phyloP scores from a whole-genome alignment of 2,888 invertebrate genomes.

The Cecidostiba fungosa region DNA sequence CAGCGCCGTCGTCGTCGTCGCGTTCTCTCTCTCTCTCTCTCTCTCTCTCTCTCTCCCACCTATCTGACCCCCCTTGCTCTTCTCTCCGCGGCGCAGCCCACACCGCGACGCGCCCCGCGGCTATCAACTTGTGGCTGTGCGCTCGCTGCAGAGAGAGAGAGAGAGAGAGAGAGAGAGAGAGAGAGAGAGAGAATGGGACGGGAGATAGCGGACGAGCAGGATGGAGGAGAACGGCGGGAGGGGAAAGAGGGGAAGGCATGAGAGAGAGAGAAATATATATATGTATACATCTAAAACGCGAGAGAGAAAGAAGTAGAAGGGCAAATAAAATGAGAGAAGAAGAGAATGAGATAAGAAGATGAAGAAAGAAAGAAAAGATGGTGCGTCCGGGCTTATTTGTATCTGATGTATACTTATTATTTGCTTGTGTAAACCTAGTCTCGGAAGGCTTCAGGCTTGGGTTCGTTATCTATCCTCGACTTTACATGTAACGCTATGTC shows the following conservation, averaged over 20 bases:
- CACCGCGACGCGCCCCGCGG: conserved; percentile 71
- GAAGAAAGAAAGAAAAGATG: conserved; percentile 9
- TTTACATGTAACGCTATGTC: background rate
- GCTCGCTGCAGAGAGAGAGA: conserved; percentile 69
- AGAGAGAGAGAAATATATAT: background rate
- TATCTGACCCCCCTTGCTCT: conserved; percentile 31
- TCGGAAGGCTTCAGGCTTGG: background rate
- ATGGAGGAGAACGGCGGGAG: conserved; percentile 13
- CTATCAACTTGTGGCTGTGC: conserved; percentile 72
- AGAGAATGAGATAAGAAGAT: conserved; percentile 23
- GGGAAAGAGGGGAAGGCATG: background rate
- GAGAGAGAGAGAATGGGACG: conserved; percentile 23
- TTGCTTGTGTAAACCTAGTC: background rate
- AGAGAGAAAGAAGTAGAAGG: background rate
- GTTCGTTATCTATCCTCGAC: background rate
- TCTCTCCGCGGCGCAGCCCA: conserved; percentile 71
- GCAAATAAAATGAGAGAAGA: background rate
- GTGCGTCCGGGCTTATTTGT: conserved; percentile 4
- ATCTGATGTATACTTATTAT: background rate
- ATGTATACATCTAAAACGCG: background rate
- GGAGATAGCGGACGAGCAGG: conserved; percentile 50
- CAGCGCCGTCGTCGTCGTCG: conserved; percentile 68
- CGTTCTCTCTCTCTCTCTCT: background rate
- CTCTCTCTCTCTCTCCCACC: conserved; percentile 70
- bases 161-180: conserved; percentile 30